These are phyloP conservation scores for Pygoscelis adeliae DNA, from an alignment of 2,113 vertebrate species.

Conservation along the genomic window DNA sequence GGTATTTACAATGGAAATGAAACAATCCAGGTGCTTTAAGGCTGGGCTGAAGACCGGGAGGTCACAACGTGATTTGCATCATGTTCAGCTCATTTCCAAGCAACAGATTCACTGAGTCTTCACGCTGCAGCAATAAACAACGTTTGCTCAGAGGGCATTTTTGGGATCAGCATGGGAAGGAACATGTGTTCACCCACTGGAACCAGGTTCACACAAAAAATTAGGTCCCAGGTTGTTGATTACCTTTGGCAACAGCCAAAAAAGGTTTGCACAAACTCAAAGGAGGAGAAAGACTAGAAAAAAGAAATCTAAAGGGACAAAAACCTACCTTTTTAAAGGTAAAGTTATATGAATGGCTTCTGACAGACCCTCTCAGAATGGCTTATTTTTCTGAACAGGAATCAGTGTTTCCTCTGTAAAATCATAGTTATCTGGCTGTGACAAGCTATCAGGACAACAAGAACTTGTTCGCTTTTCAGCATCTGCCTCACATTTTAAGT, in stretches of 20 bases:
- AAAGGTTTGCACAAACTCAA: neutral
- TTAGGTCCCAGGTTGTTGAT: neutral
- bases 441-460: neutral
- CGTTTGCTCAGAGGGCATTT: fast-evolving
- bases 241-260: neutral
- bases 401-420: neutral
- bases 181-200: neutral
- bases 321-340: neutral
- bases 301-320: neutral
- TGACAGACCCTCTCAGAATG: neutral
- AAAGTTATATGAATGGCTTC: neutral
- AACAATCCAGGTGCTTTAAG: neutral
- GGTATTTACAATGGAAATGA: neutral
- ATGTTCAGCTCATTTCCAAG: neutral
- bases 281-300: neutral
- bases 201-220: neutral
- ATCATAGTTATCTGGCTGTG: neutral
- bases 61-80: neutral
- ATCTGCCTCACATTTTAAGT: neutral
- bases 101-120: neutral
- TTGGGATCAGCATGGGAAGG: neutral
- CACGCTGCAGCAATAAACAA: neutral
- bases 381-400: neutral
- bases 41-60: neutral
- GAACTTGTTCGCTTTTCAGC: neutral